Percentiles rank a stretch among this genome's conserved stretches.
phyloP scores from a whole-genome alignment of 1,140 invertebrate genomes.

The Cyrtorhinus lividipennis region DNA sequence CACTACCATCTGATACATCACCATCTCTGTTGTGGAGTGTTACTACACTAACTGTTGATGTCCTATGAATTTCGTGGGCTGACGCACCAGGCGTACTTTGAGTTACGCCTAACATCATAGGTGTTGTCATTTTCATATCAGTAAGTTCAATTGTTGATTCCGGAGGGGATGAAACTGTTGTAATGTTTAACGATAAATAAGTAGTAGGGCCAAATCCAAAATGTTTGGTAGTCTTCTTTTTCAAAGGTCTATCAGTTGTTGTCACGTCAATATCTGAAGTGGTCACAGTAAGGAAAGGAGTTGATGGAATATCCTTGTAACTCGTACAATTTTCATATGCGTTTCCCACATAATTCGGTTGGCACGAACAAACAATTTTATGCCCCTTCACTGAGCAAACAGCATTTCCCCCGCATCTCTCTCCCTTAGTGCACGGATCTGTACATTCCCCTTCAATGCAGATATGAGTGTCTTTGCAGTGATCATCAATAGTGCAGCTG shows the following conservation, averaged over 20 bases:
- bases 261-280: neutral
- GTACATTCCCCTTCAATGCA: slow-evolving; percentile 47
- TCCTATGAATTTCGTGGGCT: too few relatives aligned
- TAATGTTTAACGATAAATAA: neutral
- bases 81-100: too few relatives aligned
- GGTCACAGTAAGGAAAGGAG: neutral
- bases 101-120: too few relatives aligned
- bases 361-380: slow-evolving; percentile 37
- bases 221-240: slow-evolving; percentile 1
- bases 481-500: slow-evolving; percentile 41
- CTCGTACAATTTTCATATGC: slow-evolving; percentile 28
- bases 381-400: slow-evolving; percentile 41
- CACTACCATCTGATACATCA: too few relatives aligned
- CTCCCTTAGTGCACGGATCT: slow-evolving; percentile 42
- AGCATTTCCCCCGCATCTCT: slow-evolving; percentile 39
- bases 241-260: neutral
- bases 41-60: too few relatives aligned
- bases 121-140: neutral
- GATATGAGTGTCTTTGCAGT: slow-evolving; percentile 46
- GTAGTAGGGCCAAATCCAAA: neutral
- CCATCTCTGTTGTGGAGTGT: neutral
- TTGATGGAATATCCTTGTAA: neutral
- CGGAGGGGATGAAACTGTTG: neutral
- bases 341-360: slow-evolving; percentile 28
- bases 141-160: slow-evolving; percentile 1